A percentile compares a stretch with the other conserved stretches of the same genome.
phyloP scores from a whole-genome alignment of 2,888 invertebrate species.

The Octonoba sinensis region DNA sequence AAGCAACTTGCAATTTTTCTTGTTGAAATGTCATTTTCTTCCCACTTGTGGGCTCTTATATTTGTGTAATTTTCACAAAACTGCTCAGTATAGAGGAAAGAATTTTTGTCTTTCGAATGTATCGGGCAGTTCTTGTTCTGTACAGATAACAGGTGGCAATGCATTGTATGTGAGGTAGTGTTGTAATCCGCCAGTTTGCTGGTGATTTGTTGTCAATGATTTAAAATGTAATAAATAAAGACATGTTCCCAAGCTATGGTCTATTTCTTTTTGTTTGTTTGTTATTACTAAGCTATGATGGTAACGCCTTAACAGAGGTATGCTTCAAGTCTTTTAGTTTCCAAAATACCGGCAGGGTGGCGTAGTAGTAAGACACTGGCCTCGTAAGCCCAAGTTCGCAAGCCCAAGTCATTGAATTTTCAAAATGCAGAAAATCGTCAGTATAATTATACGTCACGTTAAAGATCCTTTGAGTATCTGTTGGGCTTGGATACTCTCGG shows the following conservation, averaged over 20 bases:
- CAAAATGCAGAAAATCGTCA: no score
- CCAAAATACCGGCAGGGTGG: no score
- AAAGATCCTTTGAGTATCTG: no score
- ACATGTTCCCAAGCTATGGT: constrained; percentile 46
- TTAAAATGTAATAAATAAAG: constrained; percentile 60
- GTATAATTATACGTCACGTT: no score
- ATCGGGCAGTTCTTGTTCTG: constrained; percentile 52
- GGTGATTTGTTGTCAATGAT: constrained; percentile 61
- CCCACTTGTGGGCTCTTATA: constrained; percentile 48
- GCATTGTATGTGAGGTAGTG: constrained; percentile 63
- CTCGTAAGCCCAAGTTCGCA: no score
- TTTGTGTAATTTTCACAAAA: constrained; percentile 49
- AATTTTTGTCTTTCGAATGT: constrained; percentile 15
- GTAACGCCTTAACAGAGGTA: no score
- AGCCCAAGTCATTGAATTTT: no score
- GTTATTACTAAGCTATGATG: no score
- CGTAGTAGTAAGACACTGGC: no score
- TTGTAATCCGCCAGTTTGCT: constrained; percentile 51
- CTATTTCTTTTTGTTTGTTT: neutral
- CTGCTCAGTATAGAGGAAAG: constrained; percentile 6
- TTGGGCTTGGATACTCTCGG: no score
- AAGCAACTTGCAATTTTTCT: constrained; percentile 51
- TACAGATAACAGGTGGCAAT: constrained; percentile 62
- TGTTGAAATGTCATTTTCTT: constrained; percentile 50
- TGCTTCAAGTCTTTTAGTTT: no score